Conservation (phyloP, 2,113 vertebrate species). For the Condylura cristata region DNA sequence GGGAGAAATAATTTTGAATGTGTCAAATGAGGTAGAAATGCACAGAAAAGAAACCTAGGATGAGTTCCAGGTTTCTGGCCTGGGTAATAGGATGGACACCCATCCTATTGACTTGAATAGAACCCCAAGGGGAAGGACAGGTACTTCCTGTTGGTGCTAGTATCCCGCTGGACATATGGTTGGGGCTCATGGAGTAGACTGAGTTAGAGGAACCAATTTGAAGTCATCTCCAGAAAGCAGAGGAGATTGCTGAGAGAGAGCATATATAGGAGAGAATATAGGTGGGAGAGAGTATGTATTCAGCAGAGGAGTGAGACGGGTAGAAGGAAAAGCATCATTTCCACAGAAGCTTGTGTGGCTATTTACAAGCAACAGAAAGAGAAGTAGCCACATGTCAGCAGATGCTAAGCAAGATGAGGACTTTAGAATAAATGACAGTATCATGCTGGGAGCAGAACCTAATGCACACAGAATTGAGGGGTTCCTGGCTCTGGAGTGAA, state of each 20-base stretch:
- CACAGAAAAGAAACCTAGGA: background rate
- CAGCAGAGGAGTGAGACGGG: background rate
- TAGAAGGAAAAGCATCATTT: background rate
- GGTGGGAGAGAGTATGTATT: background rate
- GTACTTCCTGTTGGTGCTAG: background rate
- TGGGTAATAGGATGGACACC: background rate
- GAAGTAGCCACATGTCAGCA: background rate
- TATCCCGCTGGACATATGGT: background rate
- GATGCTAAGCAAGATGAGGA: background rate
- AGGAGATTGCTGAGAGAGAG: background rate
- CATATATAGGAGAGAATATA: background rate
- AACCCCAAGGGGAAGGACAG: background rate
- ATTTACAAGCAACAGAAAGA: background rate
- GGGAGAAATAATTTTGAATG: background rate
- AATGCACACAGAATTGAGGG: background rate
- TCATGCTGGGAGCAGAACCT: background rate
- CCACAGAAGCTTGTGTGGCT: background rate
- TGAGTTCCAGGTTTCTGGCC: background rate
- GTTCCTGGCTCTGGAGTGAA: background rate
- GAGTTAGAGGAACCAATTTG: background rate
- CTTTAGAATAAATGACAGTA: background rate
- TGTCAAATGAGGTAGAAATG: background rate
- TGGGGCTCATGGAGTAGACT: background rate
- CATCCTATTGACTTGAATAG: background rate
- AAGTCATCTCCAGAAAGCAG: background rate